Evolutionary conservation across 2,113 vertebrate genomes (phyloP), one percentile per base, ranked within the genome.

Genomic region (Picathartes gymnocephalus): DNA sequence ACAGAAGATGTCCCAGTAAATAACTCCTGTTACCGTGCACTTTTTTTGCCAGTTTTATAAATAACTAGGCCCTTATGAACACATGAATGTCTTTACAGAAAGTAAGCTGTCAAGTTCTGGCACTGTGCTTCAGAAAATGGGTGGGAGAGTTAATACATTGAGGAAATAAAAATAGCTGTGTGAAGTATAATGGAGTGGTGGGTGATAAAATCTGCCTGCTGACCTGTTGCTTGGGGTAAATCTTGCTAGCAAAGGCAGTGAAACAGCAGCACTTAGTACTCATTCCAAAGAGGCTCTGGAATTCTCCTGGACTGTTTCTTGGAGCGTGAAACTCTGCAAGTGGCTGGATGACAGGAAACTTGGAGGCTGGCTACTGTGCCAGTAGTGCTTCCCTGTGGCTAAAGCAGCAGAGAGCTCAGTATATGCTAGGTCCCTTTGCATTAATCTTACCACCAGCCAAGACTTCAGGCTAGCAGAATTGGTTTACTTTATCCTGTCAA

Each of bases 121-220:
- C 30, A 93, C 79, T 82, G 27, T 58, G 62, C 74, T 88, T 86
- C 39, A 66, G 81, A 85, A 93, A 93, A 94, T 42, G 79, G 62
- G 79, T 93, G 79, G 85, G 68, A 92, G 68, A 83, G 91, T 95
- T 96, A 97, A 94, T 95, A 70, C 21, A 47, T 9, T 22, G 76
- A 83, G 89, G 64, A 73, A 86, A 73, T 90, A 88, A 93, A 95
- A 95, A 94, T 88, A 94, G 30, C 27, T 66, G 39, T 6, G 2
- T 73, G 45, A 93, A 80, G 45, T 73, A 47, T 54, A 65, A 86
- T 72, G 48, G 27, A 69, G 33, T 73, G 80, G 42, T 82, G 23
- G 40, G 39, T 88, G 90, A 77, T 83, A 86, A 88, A 86, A 90
- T 93, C 62, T 80, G 42, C 68, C 71, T 68, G 28, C 51, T 90